These are phyloP conservation scores for Drosophila gaucha DNA, from an alignment of 2,888 invertebrate genomes.

Conservation along the genomic window DNA sequence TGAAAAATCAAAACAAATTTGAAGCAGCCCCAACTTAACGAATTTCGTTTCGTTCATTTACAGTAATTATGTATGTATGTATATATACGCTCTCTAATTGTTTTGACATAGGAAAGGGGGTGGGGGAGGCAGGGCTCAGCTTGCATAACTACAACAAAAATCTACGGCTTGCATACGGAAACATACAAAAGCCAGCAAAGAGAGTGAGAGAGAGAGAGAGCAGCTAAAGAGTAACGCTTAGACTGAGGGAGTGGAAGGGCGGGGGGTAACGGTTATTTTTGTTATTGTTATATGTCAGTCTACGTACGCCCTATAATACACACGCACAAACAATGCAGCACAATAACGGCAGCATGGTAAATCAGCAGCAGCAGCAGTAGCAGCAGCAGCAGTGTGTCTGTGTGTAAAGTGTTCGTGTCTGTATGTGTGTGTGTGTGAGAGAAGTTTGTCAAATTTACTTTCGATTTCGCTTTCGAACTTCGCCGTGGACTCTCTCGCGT, in stretches of 20 bases:
- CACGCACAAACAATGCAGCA: slow-evolving; percentile 17
- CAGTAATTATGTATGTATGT: slow-evolving; percentile 3
- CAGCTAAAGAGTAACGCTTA: slow-evolving; percentile 6
- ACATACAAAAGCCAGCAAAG: slow-evolving; percentile 32
- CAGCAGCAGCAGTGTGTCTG: slow-evolving; percentile 11
- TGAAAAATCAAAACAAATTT: slow-evolving; percentile 37
- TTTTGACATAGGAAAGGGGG: background rate
- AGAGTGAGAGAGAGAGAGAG: slow-evolving; percentile 8
- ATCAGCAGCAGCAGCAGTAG: slow-evolving; percentile 37
- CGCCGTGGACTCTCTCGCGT: slow-evolving; percentile 32
- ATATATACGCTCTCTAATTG: slow-evolving; percentile 30
- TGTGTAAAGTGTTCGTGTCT: slow-evolving; percentile 6
- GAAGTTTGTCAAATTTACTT: slow-evolving; percentile 6
- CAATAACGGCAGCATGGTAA: slow-evolving; percentile 53
- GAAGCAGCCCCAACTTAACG: slow-evolving; percentile 47
- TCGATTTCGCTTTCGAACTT: slow-evolving; percentile 5
- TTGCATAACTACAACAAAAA: slow-evolving; percentile 42
- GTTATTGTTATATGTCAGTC: background rate
- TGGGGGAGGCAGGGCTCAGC: slow-evolving; percentile 5
- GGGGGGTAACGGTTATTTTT: background rate
- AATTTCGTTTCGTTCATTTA: slow-evolving; percentile 21
- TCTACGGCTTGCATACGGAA: slow-evolving; percentile 38
- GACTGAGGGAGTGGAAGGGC: background rate
- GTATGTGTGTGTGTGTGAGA: slow-evolving; percentile 7
- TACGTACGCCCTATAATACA: slow-evolving; percentile 23